Evolutionary conservation across 2,888 invertebrate genomes (phyloP).

Genomic region (Linyphia triangularis): DNA sequence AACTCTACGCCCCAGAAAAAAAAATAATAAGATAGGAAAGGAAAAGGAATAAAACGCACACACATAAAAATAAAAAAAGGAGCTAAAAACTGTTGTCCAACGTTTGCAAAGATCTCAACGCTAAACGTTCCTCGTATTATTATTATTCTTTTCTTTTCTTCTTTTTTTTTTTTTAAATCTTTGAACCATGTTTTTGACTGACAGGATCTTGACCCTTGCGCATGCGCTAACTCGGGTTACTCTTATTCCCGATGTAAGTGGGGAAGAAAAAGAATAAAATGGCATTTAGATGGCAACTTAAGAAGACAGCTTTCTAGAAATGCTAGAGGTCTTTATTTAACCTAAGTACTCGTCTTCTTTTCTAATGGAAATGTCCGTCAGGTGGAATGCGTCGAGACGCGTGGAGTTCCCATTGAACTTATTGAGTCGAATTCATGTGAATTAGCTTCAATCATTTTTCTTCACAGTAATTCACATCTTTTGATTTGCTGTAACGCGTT

Average conservation of each 20-base stretch:
- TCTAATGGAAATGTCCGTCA: not conserved
- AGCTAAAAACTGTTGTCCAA: conserved; percentile 30
- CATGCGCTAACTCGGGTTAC: conserved; percentile 62
- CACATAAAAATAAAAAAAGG: not conserved
- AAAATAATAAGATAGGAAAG: conserved; percentile 1
- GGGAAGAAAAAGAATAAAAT: conserved; percentile 22
- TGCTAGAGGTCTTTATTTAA: conserved; percentile 17
- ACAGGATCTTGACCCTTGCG: conserved; percentile 69
- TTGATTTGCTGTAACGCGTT: no score
- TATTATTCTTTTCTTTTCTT: not conserved
- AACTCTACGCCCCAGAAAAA: not conserved
- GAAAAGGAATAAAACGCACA: not conserved
- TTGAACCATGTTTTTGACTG: conserved; percentile 44
- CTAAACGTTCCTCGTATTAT: conserved; percentile 24
- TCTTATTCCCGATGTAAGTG: conserved; percentile 5
- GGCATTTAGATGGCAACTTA: conserved; percentile 64
- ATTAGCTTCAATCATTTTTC: no score
- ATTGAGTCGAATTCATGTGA: not conserved
- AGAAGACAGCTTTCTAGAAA: conserved; percentile 9
- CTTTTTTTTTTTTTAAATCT: conserved; percentile 48
- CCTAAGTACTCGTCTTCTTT: not conserved
- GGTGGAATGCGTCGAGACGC: not conserved
- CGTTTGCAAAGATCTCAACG: conserved; percentile 52
- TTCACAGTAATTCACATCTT: no score
- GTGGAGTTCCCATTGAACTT: not conserved